Evolutionary conservation across 2,113 vertebrate genomes (phyloP).

Genomic region (Charadrius vociferus): DNA sequence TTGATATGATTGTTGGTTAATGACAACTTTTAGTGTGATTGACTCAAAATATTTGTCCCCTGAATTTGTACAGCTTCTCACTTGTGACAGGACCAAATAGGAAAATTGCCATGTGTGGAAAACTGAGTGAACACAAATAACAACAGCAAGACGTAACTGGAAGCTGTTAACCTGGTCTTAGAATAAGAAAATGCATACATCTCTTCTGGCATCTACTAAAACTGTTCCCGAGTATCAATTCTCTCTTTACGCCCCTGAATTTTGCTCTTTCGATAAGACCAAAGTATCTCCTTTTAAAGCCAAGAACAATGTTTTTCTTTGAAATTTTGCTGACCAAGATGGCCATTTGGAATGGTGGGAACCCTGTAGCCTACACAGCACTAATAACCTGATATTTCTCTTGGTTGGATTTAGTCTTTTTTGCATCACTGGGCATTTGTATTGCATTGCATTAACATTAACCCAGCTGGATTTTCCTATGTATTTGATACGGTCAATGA

Average conservation of each 20-base stretch:
- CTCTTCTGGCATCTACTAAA: background rate
- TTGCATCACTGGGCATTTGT: background rate
- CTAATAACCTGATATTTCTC: background rate
- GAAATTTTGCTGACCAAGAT: background rate
- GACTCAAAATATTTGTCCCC: background rate
- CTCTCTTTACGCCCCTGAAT: background rate
- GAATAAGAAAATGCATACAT: background rate
- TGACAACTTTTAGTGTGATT: background rate
- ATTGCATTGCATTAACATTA: conserved; percentile 33
- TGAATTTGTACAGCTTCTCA: background rate
- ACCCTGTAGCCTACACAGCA: background rate
- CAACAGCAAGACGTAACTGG: background rate
- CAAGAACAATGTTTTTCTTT: background rate
- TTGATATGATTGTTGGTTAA: background rate
- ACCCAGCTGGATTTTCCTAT: conserved; percentile 54
- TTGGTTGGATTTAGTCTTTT: background rate
- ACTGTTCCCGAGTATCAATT: background rate
- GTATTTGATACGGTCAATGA: conserved; percentile 53
- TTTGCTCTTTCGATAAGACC: background rate
- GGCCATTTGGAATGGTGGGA: background rate
- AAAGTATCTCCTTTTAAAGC: background rate
- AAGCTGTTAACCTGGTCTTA: background rate
- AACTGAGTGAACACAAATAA: background rate
- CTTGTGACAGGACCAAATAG: background rate
- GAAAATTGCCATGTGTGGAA: background rate